Conservation (phyloP, 1,140 invertebrate genomes). For the Drosophila albomicans region DNA sequence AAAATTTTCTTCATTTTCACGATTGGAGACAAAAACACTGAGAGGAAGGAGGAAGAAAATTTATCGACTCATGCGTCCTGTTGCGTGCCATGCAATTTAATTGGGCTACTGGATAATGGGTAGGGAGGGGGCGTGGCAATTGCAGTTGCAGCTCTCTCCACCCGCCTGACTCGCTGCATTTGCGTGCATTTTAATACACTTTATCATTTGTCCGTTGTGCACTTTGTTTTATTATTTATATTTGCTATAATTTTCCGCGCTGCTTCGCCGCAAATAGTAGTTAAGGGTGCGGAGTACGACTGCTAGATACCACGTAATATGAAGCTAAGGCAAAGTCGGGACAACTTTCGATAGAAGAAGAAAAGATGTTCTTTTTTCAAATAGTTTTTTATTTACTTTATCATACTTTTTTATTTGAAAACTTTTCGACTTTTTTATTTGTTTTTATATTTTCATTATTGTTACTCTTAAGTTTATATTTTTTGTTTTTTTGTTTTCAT, state of each 20-base stretch:
- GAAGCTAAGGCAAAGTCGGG: no score
- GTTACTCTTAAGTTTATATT: no score
- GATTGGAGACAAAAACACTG: slow-evolving; percentile 2
- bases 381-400: no score
- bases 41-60: slow-evolving; percentile 37
- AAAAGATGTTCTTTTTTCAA: no score
- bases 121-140: slow-evolving; percentile 55
- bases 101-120: slow-evolving; percentile 33
- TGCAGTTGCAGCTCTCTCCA: slow-evolving; percentile 7
- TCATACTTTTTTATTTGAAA: no score
- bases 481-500: no score
- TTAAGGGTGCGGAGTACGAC: background rate
- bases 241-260: slow-evolving; percentile 76
- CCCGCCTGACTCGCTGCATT: slow-evolving; percentile 28
- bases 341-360: no score
- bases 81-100: slow-evolving; percentile 79
- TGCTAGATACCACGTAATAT: background rate
- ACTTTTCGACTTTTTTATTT: no score
- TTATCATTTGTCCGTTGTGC: slow-evolving; percentile 64
- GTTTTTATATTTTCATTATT: no score
- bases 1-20: slow-evolving; percentile 31
- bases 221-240: slow-evolving; percentile 82
- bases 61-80: slow-evolving; percentile 79
- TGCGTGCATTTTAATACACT: slow-evolving; percentile 79
- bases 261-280: slow-evolving; percentile 43